Evolutionary conservation across 2,888 invertebrate species (phyloP), one percentile per base, ranked within the genome.

Genomic region (Drosophila borborema): DNA sequence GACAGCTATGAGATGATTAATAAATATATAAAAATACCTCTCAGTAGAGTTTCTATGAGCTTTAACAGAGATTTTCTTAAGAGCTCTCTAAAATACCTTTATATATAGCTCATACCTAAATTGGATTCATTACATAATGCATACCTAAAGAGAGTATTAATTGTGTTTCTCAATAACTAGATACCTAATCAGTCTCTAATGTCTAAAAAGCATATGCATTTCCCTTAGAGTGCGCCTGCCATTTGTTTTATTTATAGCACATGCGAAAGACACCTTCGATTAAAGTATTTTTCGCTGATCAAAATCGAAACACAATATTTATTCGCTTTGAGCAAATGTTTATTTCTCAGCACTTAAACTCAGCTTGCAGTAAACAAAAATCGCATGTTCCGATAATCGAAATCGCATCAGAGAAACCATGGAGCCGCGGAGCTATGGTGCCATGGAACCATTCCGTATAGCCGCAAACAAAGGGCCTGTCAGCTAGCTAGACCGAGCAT

Each of bases 391-490:
- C 78, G 85, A 73, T 81, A 66, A 85, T 75, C 63, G 58, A 75
- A 83, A 76, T 71, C 78, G 69, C 83, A 69, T 68, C 65, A 72
- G 71, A 72, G 71, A 74, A 72, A 49, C 67, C 56, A 38, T 40
- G 40, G 67, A 67, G 66, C 48, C 36, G 18, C 10, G 5, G 43
- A 16, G 43, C 23, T 55, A 49, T 46, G 55, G 69, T 40, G 53
- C 59, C 65, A 31, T 31, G 55, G 41, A 41, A 9, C 48, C 38
- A 38, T 45, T 64, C 65, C 65, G 71, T 48, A 40, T 20, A 48
- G 63, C 51, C 58, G 71, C 82, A 80, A 81, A 85, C 85, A 84
- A 85, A 76, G 80, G 80, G 73, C 53, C 82, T 71, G 80, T 82
- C 82, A 77, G 55, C 6, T 14, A n/a, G 40, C 16, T 53, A 55